A percentile compares a stretch with the other conserved stretches of the same genome.
Conservation (phyloP, 2,113 vertebrate species). For the Anguilla japonica region DNA sequence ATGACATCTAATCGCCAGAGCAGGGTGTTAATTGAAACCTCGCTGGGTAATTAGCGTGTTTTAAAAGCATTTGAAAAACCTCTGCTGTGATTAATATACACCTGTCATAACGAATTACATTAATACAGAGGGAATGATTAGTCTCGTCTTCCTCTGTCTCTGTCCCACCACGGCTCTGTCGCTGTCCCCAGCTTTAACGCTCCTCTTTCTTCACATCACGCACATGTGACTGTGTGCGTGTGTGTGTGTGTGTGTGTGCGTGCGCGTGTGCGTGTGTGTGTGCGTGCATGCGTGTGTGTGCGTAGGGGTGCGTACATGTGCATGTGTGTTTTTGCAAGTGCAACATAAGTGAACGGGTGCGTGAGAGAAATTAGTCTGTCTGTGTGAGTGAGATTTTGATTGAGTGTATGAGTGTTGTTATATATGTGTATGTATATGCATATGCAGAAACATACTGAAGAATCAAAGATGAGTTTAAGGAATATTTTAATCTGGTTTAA, state of each 20-base stretch:
- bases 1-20: constrained; percentile 34
- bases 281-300: neutral
- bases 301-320: too few relatives aligned
- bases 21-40: constrained; percentile 49
- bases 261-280: too few relatives aligned
- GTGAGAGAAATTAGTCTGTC: neutral
- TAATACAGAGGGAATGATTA: constrained; percentile 55
- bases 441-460: neutral
- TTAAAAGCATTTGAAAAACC: constrained; percentile 46
- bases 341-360: too few relatives aligned
- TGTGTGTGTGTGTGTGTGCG: neutral
- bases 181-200: constrained; percentile 35
- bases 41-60: constrained; percentile 49
- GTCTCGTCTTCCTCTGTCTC: constrained; percentile 43
- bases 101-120: constrained; percentile 62
- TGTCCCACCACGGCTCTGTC: constrained; percentile 43
- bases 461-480: too few relatives aligned
- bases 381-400: neutral
- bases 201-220: constrained; percentile 14
- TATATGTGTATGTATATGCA: neutral
- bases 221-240: constrained; percentile 6
- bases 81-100: constrained; percentile 56
- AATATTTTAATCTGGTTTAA: too few relatives aligned
- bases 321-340: neutral
- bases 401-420: neutral